A percentile compares a stretch with the other conserved stretches of the same genome.
phyloP scores from a whole-genome alignment of 1,140 invertebrate genomes.

The Agrilus planipennis region DNA sequence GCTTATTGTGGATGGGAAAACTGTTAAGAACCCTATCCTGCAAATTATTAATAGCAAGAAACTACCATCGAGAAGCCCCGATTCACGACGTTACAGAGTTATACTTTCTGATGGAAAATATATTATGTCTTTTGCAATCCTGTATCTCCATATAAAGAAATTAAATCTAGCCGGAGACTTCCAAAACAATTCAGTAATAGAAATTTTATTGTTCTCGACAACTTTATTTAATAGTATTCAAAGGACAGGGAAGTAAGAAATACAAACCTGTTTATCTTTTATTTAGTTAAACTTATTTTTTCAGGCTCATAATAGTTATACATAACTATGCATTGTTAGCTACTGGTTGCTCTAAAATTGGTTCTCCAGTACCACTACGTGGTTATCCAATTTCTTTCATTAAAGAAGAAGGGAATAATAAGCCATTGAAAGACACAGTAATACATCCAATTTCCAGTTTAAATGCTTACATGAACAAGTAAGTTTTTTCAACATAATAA shows the following conservation, averaged over 20 bases:
- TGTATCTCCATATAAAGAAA: constrained; percentile 75
- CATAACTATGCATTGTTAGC: constrained; percentile 63
- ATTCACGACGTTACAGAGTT: constrained; percentile 65
- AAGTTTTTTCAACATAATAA: too few species aligned
- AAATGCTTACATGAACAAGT: constrained; percentile 86
- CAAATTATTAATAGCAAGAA: constrained; percentile 60
- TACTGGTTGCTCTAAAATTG: constrained; percentile 65
- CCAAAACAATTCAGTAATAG: constrained; percentile 61
- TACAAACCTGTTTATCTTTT: constrained; percentile 15
- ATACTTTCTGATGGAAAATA: constrained; percentile 76
- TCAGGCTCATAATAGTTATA: constrained; percentile 69
- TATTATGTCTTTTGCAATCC: constrained; percentile 78
- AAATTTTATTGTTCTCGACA: constrained; percentile 66
- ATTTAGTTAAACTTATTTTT: neutral
- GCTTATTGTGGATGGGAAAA: constrained; percentile 53
- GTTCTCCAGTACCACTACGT: constrained; percentile 44
- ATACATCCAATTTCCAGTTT: constrained; percentile 64
- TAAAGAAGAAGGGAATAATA: neutral
- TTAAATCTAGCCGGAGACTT: constrained; percentile 58
- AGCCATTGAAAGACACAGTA: constrained; percentile 27
- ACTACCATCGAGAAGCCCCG: constrained; percentile 46
- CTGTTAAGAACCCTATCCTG: constrained; percentile 52
- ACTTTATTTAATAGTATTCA: constrained; percentile 58
- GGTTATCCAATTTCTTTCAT: neutral
- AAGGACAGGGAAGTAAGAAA: constrained; percentile 39